Conservation (phyloP, 2,113 vertebrate species). For the Dromaius novaehollandiae region DNA sequence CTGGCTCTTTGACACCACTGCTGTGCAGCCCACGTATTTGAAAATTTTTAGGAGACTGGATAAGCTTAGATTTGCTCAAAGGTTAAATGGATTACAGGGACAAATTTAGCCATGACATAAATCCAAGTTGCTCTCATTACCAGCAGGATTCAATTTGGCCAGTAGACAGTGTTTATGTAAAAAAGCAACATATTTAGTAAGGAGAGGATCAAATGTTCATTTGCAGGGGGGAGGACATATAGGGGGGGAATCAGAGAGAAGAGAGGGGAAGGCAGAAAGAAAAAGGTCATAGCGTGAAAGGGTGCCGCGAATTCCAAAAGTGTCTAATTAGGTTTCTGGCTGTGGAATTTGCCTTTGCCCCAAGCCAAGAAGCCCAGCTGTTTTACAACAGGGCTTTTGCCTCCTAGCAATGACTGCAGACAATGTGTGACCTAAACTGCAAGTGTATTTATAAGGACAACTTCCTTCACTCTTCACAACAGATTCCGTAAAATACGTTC, state of each 20-base stretch:
- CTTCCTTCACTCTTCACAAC: slow-evolving; percentile 51
- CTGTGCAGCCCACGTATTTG: not conserved
- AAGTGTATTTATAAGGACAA: slow-evolving; percentile 59
- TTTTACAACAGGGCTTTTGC: slow-evolving; percentile 71
- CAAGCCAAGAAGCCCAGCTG: slow-evolving; percentile 66
- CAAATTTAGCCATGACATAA: slow-evolving; percentile 26
- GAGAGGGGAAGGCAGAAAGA: slow-evolving; percentile 19
- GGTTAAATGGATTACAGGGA: not conserved
- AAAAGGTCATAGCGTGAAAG: slow-evolving; percentile 64
- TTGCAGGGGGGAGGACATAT: not conserved
- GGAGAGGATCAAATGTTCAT: not conserved
- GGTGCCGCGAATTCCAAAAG: slow-evolving; percentile 63
- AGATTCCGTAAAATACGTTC: slow-evolving; percentile 52
- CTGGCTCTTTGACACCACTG: not conserved
- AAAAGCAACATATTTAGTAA: slow-evolving; percentile 24
- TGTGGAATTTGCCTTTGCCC: slow-evolving; percentile 73
- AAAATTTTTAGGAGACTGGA: not conserved
- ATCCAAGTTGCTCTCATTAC: slow-evolving; percentile 1
- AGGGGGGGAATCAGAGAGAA: slow-evolving; percentile 32
- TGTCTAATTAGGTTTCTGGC: slow-evolving; percentile 70
- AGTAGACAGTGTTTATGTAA: slow-evolving; percentile 3
- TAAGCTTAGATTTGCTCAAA: not conserved
- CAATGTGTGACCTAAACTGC: slow-evolving; percentile 64
- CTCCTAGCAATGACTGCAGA: slow-evolving; percentile 64
- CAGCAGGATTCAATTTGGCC: slow-evolving; percentile 27